Base-by-base conservation (phyloP, 2,888 invertebrate species). In the Athalia cordata region DNA sequence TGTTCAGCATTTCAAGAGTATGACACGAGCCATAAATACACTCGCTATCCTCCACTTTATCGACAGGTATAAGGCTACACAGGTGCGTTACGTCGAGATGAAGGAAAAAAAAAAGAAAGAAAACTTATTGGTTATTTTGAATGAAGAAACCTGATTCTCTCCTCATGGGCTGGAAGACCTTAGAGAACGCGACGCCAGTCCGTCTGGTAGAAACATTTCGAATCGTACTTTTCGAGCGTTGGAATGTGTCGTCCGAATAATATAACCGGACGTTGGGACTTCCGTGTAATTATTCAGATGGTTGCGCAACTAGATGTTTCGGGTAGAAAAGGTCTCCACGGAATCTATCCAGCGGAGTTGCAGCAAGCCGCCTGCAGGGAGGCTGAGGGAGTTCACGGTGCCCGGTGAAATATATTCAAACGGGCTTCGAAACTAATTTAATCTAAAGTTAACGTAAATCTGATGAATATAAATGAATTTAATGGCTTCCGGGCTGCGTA, bases 381-480 rank as follows among this genome's bases (percentile, higher is more conserved):
- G 29, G 29, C 29, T 29, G 29, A 2, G 29, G 29, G 29, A 2
- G 29, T 29, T 29, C 29, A 29, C 75, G 43, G 7, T 43, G 29
- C 5, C 43, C 50, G 50, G 75, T 50, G 62, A 75, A 62, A 75
- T 75, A 75, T 77, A 70, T 68, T 50, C 77, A 70, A 77, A 68
- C 43, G 70, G 29, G 59, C 43, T 77, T 67, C 9, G 77, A 77
- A 77, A 62, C 77, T 77, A 68, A 77, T 70, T 77, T 77, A 61
- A 77, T 77, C 62, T 66, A 70, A 68, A 77, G 77, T 77, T 77
- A 77, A 67, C 62, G 77, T 49, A 50, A 68, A 68, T 70, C 61
- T 57, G 62, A 77, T 77, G 77, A 77, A 77, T 70, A 77, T 68
- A 77, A 77, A 77, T 77, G 67, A 68, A 62, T 68, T 61, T 49